These are phyloP conservation scores for Camelus dromedarius DNA, from an alignment of 2,113 vertebrate genomes.

Conservation along the genomic window DNA sequence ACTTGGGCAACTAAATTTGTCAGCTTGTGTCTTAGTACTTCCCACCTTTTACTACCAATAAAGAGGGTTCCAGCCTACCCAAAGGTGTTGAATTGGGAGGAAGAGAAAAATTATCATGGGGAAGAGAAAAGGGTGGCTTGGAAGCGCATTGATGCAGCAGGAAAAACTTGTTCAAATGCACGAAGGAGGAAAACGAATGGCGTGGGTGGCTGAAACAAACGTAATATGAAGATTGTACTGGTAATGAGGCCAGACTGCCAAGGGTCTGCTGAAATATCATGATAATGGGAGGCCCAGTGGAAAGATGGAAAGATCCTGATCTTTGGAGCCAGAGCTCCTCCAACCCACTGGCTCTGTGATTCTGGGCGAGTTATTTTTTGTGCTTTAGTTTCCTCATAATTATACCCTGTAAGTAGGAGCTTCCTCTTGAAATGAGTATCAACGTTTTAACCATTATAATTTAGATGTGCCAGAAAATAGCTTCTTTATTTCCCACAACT, in stretches of 20 bases:
- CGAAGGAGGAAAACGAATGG: background rate
- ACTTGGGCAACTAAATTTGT: background rate
- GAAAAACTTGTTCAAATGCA: background rate
- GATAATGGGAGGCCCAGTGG: background rate
- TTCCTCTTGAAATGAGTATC: background rate
- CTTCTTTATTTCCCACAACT: background rate
- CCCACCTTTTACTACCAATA: background rate
- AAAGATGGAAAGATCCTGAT: background rate
- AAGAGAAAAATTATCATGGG: background rate
- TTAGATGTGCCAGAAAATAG: background rate
- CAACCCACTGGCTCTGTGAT: background rate
- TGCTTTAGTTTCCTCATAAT: background rate
- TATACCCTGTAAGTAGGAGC: background rate
- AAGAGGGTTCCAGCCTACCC: background rate
- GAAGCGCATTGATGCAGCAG: background rate
- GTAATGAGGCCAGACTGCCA: background rate
- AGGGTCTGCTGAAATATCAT: background rate
- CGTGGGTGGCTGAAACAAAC: background rate
- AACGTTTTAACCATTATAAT: background rate
- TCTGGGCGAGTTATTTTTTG: background rate
- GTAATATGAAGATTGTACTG: background rate
- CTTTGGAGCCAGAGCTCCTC: background rate
- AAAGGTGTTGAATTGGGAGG: background rate
- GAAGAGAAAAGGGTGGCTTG: background rate
- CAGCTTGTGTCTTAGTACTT: background rate